Evolutionary conservation across 1,140 invertebrate genomes (phyloP), one percentile per base, ranked within the genome.

Genomic region (Apis cerana): DNA sequence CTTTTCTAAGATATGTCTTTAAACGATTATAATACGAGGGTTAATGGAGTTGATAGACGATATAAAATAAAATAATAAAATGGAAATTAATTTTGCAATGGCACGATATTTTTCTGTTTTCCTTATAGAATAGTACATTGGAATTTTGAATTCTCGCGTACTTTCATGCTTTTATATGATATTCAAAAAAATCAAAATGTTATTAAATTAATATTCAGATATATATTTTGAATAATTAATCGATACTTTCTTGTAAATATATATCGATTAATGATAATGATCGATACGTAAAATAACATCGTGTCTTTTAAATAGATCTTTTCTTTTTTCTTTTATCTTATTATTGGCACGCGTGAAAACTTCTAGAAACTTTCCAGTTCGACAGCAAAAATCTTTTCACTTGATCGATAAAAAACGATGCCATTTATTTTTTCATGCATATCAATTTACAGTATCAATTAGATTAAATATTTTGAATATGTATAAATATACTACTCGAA

Each of bases 381-480:
- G 83, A 89, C 87, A 92, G 89, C 81, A 86, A 92, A 86, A 89
- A 89, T 88, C 78, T 90, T 86, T 90, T 86, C 84, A 90, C 91
- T 92, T 89, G 84, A 91, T 91, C 72, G 88, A 82, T 89, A 87
- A 86, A 89, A 90, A 89, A 85, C 85, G 69, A 56, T 68, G 64
- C 27, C 5, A 3, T 9, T 58, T 21, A 0, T 17, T n/a, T n/a
- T 58, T n/a, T 11, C 5, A n/a, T 62, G n/a, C 43, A n/a, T 17
- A 8, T 8, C 33, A 43, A 43, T 43, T 43, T 43, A 43, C 33
- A 7, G 1, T n/a, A 11, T 67, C 15, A 17, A 10, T 17, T 15
- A 1, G 33, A 43, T 43, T 43, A 43, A 0, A 43, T 43, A 43
- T 43, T 5, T 43, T 43, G 4, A 43, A 43, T 43, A 43, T 43